These are phyloP conservation scores for Rapana venosa DNA, from an alignment of 2,888 invertebrate species.

Conservation along the genomic window DNA sequence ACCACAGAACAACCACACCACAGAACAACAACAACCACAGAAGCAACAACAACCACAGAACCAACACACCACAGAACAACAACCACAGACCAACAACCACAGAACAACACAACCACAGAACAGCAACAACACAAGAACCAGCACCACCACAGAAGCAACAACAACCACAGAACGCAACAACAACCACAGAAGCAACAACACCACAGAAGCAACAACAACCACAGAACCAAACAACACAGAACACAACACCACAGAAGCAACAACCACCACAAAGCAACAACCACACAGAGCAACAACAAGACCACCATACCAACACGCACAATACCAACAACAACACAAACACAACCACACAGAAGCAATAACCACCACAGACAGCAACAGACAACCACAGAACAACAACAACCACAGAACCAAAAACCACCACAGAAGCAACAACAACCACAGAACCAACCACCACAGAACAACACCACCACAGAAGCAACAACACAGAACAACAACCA, in stretches of 20 bases:
- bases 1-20: neutral
- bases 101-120: too few relatives aligned
- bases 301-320: neutral
- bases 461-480: too few relatives aligned
- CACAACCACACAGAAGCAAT: neutral
- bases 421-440: conserved; percentile 3
- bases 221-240: too few relatives aligned
- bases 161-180: neutral
- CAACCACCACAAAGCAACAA: neutral
- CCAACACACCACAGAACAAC: neutral
- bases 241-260: neutral
- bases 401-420: conserved; percentile 8
- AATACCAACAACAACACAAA: neutral
- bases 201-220: neutral
- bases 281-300: neutral
- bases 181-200: neutral
- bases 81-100: neutral
- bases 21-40: conserved; percentile 9
- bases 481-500: too few relatives aligned
- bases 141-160: neutral
- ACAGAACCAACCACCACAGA: too few relatives aligned
- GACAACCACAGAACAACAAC: too few relatives aligned
- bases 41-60: neutral
- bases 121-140: too few relatives aligned
- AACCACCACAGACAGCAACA: neutral